A percentile compares a stretch with the other conserved stretches of the same genome.
phyloP scores from a whole-genome alignment of 2,888 invertebrate species.

The Rhagonycha fulva region DNA sequence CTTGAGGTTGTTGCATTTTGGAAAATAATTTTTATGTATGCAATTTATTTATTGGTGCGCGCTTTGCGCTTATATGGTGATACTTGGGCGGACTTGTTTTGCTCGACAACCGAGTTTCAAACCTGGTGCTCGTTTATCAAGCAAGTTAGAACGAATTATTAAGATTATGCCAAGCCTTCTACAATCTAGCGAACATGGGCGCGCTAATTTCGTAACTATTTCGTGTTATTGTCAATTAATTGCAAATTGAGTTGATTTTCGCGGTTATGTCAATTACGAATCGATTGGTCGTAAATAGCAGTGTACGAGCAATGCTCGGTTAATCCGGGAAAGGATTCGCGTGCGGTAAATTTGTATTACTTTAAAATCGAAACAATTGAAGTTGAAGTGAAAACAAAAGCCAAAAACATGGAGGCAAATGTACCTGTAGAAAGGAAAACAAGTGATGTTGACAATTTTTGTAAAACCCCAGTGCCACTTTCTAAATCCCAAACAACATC shows the following conservation, averaged over 20 bases:
- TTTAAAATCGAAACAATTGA: not conserved
- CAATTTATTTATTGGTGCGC: not conserved
- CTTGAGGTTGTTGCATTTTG: not conserved
- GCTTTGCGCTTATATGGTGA: not conserved
- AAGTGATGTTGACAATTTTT: constrained; percentile 42
- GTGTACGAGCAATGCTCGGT: not conserved
- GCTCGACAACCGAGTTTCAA: not conserved
- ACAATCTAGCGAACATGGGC: constrained; percentile 26
- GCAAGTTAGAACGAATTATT: constrained; percentile 33
- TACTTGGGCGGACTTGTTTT: not conserved
- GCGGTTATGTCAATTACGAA: not conserved
- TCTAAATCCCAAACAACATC: constrained; percentile 51
- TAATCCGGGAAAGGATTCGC: constrained; percentile 8
- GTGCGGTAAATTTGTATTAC: not conserved
- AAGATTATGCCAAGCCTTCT: constrained; percentile 42
- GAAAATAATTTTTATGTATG: not conserved
- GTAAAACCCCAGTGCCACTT: constrained; percentile 52
- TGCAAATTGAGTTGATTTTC: not conserved
- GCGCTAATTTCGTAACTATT: constrained; percentile 39
- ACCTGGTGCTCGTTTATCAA: constrained; percentile 14
- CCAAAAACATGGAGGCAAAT: constrained; percentile 16
- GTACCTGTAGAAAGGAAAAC: constrained; percentile 35
- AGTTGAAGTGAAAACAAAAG: not conserved
- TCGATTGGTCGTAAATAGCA: not conserved
- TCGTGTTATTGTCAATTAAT: not conserved